A percentile compares a stretch with the other conserved stretches of the same genome.
Evolutionary conservation across 2,888 invertebrate genomes (phyloP).

Genomic region (Altica lythri): DNA sequence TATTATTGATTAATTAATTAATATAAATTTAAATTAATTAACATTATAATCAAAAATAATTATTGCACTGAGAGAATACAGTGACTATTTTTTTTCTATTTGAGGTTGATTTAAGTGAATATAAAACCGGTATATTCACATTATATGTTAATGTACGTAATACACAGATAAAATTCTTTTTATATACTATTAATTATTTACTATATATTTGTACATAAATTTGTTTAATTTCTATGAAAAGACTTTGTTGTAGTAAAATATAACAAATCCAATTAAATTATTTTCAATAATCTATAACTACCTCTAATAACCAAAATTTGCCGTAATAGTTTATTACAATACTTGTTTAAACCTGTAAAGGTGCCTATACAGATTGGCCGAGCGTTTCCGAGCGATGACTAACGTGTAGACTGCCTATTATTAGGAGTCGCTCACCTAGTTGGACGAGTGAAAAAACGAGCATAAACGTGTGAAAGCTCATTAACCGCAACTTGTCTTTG

Average conservation of each 20-base stretch:
- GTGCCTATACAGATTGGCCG: too few species aligned
- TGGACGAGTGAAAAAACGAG: too few species aligned
- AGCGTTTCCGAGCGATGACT: too few species aligned
- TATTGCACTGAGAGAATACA: constrained; percentile 51
- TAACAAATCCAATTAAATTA: too few species aligned
- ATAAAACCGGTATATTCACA: constrained; percentile 7
- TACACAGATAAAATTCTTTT: constrained; percentile 28
- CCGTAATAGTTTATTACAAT: too few species aligned
- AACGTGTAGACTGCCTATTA: too few species aligned
- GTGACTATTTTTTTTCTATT: constrained; percentile 37
- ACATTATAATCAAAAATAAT: constrained; percentile 27
- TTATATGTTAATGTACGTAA: constrained; percentile 22
- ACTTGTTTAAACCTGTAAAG: too few species aligned
- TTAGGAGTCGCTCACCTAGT: too few species aligned
- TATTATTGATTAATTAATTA: constrained; percentile 14
- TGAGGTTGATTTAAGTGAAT: constrained; percentile 1
- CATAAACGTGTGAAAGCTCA: too few species aligned
- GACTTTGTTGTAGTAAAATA: constrained; percentile 38
- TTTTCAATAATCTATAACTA: too few species aligned
- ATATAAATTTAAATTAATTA: constrained; percentile 19
- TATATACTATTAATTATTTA: constrained; percentile 26
- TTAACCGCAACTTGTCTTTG: too few species aligned
- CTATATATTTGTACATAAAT: constrained; percentile 48
- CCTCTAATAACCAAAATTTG: too few species aligned
- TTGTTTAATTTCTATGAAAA: constrained; percentile 43